Base-by-base conservation (phyloP, 2,888 invertebrate species). In the Myopa testacea region DNA sequence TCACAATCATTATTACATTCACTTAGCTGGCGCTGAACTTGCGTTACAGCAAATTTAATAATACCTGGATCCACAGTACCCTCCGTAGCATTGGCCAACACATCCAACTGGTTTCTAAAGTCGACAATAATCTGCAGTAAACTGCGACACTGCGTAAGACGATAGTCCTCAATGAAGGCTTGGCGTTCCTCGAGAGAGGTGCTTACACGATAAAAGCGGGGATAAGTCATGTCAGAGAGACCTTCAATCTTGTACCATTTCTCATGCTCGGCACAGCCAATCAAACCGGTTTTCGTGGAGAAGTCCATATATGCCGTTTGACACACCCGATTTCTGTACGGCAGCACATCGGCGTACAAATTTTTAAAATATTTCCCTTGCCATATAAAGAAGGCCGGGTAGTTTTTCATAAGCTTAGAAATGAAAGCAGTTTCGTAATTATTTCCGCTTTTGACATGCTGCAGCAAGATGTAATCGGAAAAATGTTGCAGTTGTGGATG, bases 321-420 rank as follows among this genome's bases (percentile, higher is more conserved):
- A 0, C 84, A 79, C 0, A 88, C 83, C 0, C 87, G 85, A 78
- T 87, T 88, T 5, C 86, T 81, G 63, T 78, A 82, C 0, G 87
- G 87, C 10, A 82, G 76, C 0, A 84, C 82, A 74, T 84, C 83
- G 2, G 81, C 55, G 55, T 81, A 83, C 52, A 81, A 38, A 68
- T 86, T 85, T 4, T 81, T 82, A 8, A 83, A 87, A 12, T 80
- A 84, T 72, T 88, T 89, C 50, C 85, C 83, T 81, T 93, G 93
- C 94, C 95, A 95, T 58, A 94, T 91, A 81, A 95, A 93, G 82
- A 94, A 93, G 0, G 94, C 92, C 2, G 92, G 91, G 80, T 92
- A 91, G 80, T 91, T 91, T n/a, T 90, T 90, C 14, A 94, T 88
- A 85, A 93, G 90, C 81, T 92, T 91, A 0, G 93, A 92, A 60